A percentile compares a stretch with the other conserved stretches of the same genome.
phyloP scores from a whole-genome alignment of 2,113 vertebrate species.

The Eulacestoma nigropectus region DNA sequence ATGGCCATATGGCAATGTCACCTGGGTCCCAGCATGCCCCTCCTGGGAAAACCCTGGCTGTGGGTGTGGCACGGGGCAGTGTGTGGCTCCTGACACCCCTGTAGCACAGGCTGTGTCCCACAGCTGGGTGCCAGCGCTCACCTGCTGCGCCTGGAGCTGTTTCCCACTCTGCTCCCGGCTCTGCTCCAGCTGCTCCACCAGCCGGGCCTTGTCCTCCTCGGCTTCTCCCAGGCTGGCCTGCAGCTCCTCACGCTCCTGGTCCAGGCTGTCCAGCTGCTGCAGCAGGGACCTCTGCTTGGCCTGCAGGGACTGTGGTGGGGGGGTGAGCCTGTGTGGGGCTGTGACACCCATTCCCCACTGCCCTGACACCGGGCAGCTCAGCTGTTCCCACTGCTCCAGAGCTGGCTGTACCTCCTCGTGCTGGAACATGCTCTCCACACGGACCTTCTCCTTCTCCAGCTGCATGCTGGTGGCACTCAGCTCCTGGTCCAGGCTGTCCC shows the following conservation, averaged over 20 bases:
- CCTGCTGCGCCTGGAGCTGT: conserved; percentile 78
- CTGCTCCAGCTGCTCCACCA: conserved; percentile 55
- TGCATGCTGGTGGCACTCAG: conserved; percentile 67
- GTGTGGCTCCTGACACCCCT: neutral
- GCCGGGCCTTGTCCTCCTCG: conserved; percentile 56
- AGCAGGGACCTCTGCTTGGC: conserved; percentile 81
- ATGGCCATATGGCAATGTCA: neutral
- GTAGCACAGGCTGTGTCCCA: neutral
- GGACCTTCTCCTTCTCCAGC: conserved; percentile 85
- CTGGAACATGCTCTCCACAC: conserved; percentile 75
- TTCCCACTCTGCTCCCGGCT: conserved; percentile 50
- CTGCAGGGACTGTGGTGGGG: conserved; percentile 78
- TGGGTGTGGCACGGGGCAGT: fast-evolving
- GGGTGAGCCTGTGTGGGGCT: neutral
- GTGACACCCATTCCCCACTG: neutral
- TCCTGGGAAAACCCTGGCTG: neutral
- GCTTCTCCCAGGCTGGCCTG: conserved; percentile 71
- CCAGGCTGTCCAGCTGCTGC: conserved; percentile 79
- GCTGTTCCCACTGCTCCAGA: fast-evolving
- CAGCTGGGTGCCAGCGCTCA: neutral
- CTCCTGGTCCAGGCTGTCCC: conserved; percentile 58
- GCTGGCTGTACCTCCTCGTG: conserved; percentile 78
- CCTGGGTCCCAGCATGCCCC: neutral
- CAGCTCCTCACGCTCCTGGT: conserved; percentile 82
- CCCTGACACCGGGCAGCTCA: neutral